Base-by-base conservation (phyloP, 2,113 vertebrate genomes). In the Salvator merianae region DNA sequence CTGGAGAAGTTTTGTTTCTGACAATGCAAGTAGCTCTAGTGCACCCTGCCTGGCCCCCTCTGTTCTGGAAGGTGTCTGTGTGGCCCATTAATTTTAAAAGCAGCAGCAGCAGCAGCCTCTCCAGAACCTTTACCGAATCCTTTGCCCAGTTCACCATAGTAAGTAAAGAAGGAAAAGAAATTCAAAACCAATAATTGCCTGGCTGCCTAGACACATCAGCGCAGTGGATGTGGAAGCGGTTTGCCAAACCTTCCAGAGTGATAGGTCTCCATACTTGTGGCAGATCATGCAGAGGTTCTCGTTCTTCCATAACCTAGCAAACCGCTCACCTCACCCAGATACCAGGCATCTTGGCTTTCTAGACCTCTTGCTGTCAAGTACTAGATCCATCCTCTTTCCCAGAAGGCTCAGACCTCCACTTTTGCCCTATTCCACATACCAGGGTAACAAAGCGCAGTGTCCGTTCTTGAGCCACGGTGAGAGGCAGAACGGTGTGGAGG, bases 371-470 rank as follows among this genome's bases (percentile, higher is more conserved):
- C 22, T 8, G 65, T 30, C 6, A 30, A 62, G 55, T 34, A 28
- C 36, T 28, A 13, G 38, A 28, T 13, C 36, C 34, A 47, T 16
- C 12, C 34, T 63, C 22, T 63, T 28, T 36, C n/a, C 76, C 30
- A 32, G 75, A 40, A 20, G 77, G 20, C 65, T 34, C 34, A 71
- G 4, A 12, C 22, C 4, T 36, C 36, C 75, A 5, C 34, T 7
- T 62, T 34, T 22, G 36, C 24, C 55, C 68, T 55, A 34, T 28
- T 72, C 76, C 9, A 6, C 26, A n/a, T 85, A 85, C 83, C 83
- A 85, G 55, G 3, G 77, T 85, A 34, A 85, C 55, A 38, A 79
- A 85, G 83, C 69, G 83, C 24, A 85, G 83, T 0, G 26, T 79
- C 59, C 77, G 72, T 73, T 50, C 77, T 50, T 85, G 83, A 40